These are phyloP conservation scores for Drosophila longiperda DNA, from an alignment of 2,888 invertebrate species.

Conservation along the genomic window DNA sequence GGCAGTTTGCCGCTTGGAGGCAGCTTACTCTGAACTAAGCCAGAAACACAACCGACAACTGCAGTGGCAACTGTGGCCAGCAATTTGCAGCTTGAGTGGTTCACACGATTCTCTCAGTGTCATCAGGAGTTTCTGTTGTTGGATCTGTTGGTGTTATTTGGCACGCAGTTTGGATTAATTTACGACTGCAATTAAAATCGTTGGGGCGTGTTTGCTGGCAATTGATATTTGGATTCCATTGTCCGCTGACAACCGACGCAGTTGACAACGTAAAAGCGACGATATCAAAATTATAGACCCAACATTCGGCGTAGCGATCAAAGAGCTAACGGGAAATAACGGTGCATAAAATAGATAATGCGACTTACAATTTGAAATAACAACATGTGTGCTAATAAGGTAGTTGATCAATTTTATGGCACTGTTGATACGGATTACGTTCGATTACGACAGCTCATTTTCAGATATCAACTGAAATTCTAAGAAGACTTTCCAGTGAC, in stretches of 20 bases:
- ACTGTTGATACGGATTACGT: slow-evolving; percentile 39
- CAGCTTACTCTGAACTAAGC: slow-evolving; percentile 24
- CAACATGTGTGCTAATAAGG: slow-evolving; percentile 61
- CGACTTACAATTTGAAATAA: slow-evolving; percentile 55
- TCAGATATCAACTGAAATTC: slow-evolving; percentile 47
- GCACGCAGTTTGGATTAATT: slow-evolving; percentile 82
- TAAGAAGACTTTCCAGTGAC: slow-evolving; percentile 28
- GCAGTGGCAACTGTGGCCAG: slow-evolving; percentile 42
- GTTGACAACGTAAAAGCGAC: slow-evolving; percentile 24
- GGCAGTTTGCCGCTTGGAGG: slow-evolving; percentile 38
- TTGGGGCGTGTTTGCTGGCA: slow-evolving; percentile 50
- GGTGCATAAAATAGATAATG: slow-evolving; percentile 75
- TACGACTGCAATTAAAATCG: slow-evolving; percentile 83
- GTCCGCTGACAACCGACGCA: slow-evolving; percentile 39
- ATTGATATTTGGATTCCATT: slow-evolving; percentile 35
- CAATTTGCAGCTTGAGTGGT: slow-evolving; percentile 67
- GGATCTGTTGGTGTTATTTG: slow-evolving; percentile 49
- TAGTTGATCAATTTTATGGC: slow-evolving; percentile 64
- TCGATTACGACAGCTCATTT: slow-evolving; percentile 5
- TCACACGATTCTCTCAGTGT: slow-evolving; percentile 65
- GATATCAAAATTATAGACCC: slow-evolving; percentile 25
- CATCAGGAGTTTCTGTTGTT: slow-evolving; percentile 31
- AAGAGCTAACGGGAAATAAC: slow-evolving; percentile 74
- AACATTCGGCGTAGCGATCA: slow-evolving; percentile 36
- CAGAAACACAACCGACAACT: slow-evolving; percentile 47